phyloP scores from a whole-genome alignment of 2,113 vertebrate genomes.

The Phalacrocorax pelagicus region DNA sequence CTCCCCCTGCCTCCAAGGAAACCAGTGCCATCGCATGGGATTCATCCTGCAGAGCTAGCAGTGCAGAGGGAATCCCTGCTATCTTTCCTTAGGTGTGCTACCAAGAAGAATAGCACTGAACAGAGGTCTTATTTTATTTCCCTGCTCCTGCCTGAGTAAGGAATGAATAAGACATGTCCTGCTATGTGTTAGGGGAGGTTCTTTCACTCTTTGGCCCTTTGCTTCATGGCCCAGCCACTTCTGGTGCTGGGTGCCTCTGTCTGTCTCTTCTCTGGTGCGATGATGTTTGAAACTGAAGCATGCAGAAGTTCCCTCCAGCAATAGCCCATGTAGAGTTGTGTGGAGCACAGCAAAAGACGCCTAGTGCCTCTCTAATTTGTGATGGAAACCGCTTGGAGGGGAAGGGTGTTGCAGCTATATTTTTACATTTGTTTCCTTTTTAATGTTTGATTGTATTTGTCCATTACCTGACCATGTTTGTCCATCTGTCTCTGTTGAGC shows the following conservation, averaged over 20 bases:
- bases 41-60: not conserved
- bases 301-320: not conserved
- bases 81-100: not conserved
- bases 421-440: not conserved
- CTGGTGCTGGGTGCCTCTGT: not conserved
- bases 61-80: not conserved
- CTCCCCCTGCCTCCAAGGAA: not conserved
- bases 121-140: not conserved
- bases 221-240: not conserved
- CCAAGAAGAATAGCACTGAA: not conserved
- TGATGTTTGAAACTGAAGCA: not conserved
- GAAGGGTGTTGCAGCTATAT: not conserved
- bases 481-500: not conserved
- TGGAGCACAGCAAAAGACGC: not conserved
- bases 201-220: not conserved
- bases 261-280: not conserved
- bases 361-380: not conserved
- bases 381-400: not conserved
- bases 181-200: not conserved
- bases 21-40: not conserved
- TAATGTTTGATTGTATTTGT: not conserved
- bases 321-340: not conserved
- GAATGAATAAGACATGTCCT: not conserved
- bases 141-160: not conserved
- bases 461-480: not conserved